A percentile compares a stretch with the other conserved stretches of the same genome.
Evolutionary conservation across 2,113 vertebrate genomes (phyloP).

Genomic region (Lophura nycthemera): DNA sequence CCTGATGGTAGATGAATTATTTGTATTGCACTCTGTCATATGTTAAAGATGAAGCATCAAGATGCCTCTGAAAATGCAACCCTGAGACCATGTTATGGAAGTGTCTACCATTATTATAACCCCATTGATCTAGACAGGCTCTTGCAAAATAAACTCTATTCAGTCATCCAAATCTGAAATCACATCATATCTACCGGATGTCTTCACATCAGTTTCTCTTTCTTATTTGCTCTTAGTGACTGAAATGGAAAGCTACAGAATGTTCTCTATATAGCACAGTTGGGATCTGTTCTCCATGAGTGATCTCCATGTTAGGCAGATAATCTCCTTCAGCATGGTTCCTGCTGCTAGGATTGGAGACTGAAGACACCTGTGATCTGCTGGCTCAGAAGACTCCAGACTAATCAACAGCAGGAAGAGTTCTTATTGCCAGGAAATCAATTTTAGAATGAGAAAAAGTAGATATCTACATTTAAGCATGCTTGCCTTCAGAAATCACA

Average conservation of each 20-base stretch:
- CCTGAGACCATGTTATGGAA: neutral
- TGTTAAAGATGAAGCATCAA: neutral
- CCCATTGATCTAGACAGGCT: neutral
- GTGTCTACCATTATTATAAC: neutral
- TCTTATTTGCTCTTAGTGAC: neutral
- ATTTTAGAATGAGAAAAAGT: neutral
- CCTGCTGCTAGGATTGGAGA: accelerated
- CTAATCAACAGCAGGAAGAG: neutral
- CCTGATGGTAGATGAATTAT: neutral
- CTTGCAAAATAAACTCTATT: neutral
- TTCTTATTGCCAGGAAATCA: neutral
- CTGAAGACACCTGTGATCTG: neutral
- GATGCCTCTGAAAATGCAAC: accelerated
- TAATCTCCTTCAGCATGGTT: neutral
- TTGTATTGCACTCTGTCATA: neutral
- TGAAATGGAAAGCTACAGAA: neutral
- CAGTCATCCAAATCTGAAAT: neutral
- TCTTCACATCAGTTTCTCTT: neutral
- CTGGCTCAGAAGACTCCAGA: neutral
- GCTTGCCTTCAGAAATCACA: neutral
- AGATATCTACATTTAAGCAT: neutral
- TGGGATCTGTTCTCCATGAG: neutral
- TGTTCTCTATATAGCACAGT: neutral
- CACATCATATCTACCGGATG: neutral
- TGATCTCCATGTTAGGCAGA: neutral